Evolutionary conservation across 2,888 invertebrate species (phyloP).

Genomic region (Iselma pallidipennis): DNA sequence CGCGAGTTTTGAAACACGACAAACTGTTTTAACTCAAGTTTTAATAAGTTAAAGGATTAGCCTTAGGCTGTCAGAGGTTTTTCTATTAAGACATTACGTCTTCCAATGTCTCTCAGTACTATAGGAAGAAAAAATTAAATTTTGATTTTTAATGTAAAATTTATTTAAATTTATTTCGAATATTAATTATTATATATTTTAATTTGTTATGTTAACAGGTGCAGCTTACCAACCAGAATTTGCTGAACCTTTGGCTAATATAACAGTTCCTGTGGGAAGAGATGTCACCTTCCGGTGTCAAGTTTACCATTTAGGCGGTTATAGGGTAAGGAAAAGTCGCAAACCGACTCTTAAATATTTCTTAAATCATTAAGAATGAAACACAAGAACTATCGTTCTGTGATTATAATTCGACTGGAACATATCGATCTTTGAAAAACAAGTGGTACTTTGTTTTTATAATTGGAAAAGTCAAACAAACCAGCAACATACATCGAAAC

Average conservation of each 20-base stretch:
- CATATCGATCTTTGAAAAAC: no score
- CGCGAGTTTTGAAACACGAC: slow-evolving; percentile 48
- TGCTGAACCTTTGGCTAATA: slow-evolving; percentile 78
- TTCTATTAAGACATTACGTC: slow-evolving; percentile 50
- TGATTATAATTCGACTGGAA: not conserved
- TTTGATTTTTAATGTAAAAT: slow-evolving; percentile 21
- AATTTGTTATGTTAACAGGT: slow-evolving; percentile 32
- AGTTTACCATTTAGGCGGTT: slow-evolving; percentile 85
- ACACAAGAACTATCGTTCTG: not conserved
- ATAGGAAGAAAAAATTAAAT: slow-evolving; percentile 20
- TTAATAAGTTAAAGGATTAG: slow-evolving; percentile 57
- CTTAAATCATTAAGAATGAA: not conserved
- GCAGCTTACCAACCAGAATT: slow-evolving; percentile 81
- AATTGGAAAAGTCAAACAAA: no score
- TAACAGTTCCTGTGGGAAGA: slow-evolving; percentile 81
- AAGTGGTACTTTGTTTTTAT: no score
- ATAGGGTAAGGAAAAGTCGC: slow-evolving; percentile 79
- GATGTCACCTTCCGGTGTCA: slow-evolving; percentile 87
- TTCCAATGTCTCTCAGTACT: slow-evolving; percentile 30
- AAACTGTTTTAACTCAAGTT: slow-evolving; percentile 55
- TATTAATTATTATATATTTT: slow-evolving; percentile 9
- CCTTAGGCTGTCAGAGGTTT: slow-evolving; percentile 50
- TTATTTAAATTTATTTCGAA: slow-evolving; percentile 12
- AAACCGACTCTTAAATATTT: no score
- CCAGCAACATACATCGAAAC: slow-evolving; percentile 4